Evolutionary conservation across 2,888 invertebrate species (phyloP).

Genomic region (Heliothis peltigera): DNA sequence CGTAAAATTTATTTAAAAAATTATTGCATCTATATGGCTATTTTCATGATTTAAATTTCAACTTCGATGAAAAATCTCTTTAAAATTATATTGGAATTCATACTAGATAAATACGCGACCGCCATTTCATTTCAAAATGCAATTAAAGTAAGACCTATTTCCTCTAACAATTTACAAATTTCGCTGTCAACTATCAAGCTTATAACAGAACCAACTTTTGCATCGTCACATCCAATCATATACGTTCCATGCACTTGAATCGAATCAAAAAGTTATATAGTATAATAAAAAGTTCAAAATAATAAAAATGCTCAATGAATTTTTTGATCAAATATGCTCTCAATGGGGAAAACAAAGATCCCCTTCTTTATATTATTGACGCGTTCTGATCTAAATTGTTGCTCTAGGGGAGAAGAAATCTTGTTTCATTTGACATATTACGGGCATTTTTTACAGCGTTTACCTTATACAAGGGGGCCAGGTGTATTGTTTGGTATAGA

Average conservation of each 20-base stretch:
- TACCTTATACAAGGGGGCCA: slow-evolving; percentile 62
- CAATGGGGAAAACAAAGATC: slow-evolving; percentile 78
- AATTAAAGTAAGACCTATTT: neutral
- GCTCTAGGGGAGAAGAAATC: slow-evolving; percentile 77
- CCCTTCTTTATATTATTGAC: slow-evolving; percentile 83
- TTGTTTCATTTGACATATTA: slow-evolving; percentile 82
- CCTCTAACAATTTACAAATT: neutral
- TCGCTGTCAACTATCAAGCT: slow-evolving; percentile 8
- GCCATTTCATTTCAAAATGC: too few species aligned
- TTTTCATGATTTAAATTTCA: neutral
- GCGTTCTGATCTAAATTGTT: slow-evolving; percentile 85
- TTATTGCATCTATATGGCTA: neutral
- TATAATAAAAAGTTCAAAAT: slow-evolving; percentile 45
- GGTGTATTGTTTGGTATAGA: slow-evolving; percentile 62
- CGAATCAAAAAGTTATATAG: slow-evolving; percentile 49
- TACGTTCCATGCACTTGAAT: slow-evolving; percentile 44
- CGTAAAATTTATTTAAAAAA: too few species aligned
- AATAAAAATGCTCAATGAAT: slow-evolving; percentile 28
- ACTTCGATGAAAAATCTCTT: neutral
- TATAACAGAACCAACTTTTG: slow-evolving; percentile 10
- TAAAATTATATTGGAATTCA: too few species aligned
- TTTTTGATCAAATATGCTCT: slow-evolving; percentile 74
- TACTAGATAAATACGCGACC: too few species aligned
- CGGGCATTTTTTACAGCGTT: slow-evolving; percentile 64
- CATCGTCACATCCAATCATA: slow-evolving; percentile 42